These are phyloP conservation scores for Pyrgilauda ruficollis DNA, from an alignment of 2,113 vertebrate species.

Conservation along the genomic window DNA sequence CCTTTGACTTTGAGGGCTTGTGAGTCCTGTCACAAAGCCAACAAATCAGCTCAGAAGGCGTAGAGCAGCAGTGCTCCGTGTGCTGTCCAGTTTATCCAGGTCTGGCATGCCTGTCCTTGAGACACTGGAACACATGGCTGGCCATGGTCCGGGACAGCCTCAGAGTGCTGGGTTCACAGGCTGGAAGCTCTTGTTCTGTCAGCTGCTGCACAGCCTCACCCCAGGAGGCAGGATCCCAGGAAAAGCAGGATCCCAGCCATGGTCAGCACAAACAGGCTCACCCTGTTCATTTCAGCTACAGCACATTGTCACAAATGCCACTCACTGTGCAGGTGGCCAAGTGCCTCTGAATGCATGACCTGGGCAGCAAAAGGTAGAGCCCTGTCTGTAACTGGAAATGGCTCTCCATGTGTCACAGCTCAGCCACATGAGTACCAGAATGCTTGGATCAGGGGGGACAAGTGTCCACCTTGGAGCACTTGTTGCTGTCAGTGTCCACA, in stretches of 20 bases:
- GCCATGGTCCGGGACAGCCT: neutral
- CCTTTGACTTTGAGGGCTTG: neutral
- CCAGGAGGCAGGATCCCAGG: neutral
- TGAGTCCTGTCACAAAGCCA: neutral
- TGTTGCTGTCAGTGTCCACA: neutral
- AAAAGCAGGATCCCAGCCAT: neutral
- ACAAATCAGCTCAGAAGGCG: neutral
- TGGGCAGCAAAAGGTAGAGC: neutral
- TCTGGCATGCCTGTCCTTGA: rapidly evolving
- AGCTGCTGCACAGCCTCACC: neutral
- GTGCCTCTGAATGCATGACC: neutral
- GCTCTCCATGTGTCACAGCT: neutral
- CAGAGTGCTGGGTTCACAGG: neutral
- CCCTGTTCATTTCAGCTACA: neutral
- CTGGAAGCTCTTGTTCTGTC: neutral
- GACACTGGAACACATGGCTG: rapidly evolving
- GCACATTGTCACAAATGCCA: neutral
- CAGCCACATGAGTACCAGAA: neutral
- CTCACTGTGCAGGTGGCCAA: rapidly evolving
- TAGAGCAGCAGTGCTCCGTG: rapidly evolving
- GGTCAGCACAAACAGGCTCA: neutral
- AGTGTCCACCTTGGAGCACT: neutral
- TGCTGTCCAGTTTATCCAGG: neutral
- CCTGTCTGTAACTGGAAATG: neutral
- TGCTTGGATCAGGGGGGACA: neutral